These are phyloP conservation scores for Tenebrio molitor DNA, from an alignment of 1,140 invertebrate genomes.

Conservation along the genomic window DNA sequence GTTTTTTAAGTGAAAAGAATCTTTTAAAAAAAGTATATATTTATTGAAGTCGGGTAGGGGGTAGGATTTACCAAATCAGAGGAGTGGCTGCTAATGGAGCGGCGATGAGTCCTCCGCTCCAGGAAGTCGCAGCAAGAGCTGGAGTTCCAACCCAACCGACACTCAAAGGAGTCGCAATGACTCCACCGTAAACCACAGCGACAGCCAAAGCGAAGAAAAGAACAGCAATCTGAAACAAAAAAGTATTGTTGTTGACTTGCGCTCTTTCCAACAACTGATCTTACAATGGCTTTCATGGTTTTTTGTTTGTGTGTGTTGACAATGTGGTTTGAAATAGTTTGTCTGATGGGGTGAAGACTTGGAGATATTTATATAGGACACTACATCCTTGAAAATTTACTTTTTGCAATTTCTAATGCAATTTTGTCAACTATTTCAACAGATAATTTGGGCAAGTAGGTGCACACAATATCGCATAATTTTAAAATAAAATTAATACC, in stretches of 20 bases:
- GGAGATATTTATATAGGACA: neutral
- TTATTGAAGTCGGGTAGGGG: neutral
- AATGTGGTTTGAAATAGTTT: neutral
- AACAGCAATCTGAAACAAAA: neutral
- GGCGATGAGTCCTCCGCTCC: conserved; percentile 5
- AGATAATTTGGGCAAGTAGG: too few species aligned
- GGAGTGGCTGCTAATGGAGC: neutral
- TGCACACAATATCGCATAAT: too few species aligned
- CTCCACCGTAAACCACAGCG: neutral
- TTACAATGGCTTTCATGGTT: conserved; percentile 10
- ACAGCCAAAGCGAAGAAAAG: neutral
- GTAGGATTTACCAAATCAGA: neutral
- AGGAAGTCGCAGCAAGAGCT: neutral
- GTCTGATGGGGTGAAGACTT: neutral
- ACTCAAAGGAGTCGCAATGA: neutral
- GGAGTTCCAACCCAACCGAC: neutral
- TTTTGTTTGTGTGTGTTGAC: neutral
- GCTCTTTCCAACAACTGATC: neutral
- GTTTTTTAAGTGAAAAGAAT: neutral
- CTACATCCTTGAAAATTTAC: conserved; percentile 1
- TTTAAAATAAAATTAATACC: too few species aligned
- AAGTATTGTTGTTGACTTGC: neutral
- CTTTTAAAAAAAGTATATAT: neutral
- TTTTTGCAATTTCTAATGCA: neutral
- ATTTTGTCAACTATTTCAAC: neutral